Evolutionary conservation across 2,113 vertebrate species (phyloP), one percentile per base, ranked within the genome.

Genomic region (Chelonoidis abingdonii): DNA sequence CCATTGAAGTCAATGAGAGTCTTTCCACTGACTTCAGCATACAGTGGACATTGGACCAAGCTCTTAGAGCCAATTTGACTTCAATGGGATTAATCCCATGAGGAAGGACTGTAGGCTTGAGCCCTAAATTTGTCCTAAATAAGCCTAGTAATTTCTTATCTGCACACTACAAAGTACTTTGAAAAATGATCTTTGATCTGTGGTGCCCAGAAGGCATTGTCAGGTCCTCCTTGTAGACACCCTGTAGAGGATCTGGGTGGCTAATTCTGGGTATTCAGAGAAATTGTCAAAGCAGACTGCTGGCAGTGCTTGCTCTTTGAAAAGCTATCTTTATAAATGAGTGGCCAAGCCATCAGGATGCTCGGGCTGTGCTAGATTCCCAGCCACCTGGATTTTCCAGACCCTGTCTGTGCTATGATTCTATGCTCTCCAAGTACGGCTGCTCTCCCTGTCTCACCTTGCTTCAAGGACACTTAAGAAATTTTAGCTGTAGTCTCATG

Each of bases 331-430:
- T 56, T 56, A 22, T 56, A 22, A 56, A 3, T 56, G 54, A 9
- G 22, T 56, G 54, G 54, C 25, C 24, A 56, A 25, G 22, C 9
- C 54, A 24, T 25, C 27, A 22, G 56, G 16, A 13, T 3, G 13
- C n/a, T 49, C 72, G 29, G 16, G 53, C 1, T 7, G 76, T 57
- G 59, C 7, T 0, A 0, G 9, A 3, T 24, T 6, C 29, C 62
- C 49, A 75, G 21, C 49, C 31, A 5, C 2, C 1, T 65, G 35
- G 7, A 27, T 8, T 54, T 83, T 83, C 47, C 1, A 0, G 8
- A n/a, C 7, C 44, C 13, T 80, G 35, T 83, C 31, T 1, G n/a
- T 52, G 1, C 3, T 0, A 29, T 19, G 7, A 8, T 0, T 0
- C 3, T 8, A 31, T 0, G 0, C 12, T 69, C 92, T 75, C 54